Evolutionary conservation across 2,113 vertebrate species (phyloP).

Genomic region (Phylloscopus trochiloides): DNA sequence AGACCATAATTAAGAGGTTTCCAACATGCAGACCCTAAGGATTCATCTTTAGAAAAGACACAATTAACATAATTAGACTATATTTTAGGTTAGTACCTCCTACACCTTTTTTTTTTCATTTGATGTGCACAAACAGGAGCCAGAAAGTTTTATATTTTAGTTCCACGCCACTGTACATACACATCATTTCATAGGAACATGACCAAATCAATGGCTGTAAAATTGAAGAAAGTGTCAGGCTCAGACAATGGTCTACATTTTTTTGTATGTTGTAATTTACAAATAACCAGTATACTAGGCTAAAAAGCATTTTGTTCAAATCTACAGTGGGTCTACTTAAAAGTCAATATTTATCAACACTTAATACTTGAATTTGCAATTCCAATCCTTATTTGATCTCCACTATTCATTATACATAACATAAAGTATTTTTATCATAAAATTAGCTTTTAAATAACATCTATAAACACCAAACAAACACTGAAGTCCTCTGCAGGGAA

Average conservation of each 20-base stretch:
- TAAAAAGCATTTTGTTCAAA: constrained; percentile 30
- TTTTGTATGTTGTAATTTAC: background rate
- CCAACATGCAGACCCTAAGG: background rate
- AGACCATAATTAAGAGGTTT: background rate
- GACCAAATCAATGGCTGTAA: background rate
- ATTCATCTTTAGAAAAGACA: background rate
- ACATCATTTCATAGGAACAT: background rate
- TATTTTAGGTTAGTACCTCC: background rate
- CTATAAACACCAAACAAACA: background rate
- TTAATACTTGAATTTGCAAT: constrained; percentile 37
- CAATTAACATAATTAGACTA: background rate
- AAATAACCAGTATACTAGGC: background rate
- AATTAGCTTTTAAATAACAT: background rate
- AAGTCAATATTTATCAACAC: constrained; percentile 44
- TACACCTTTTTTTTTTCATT: background rate
- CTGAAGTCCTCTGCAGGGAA: background rate
- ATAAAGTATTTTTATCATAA: background rate
- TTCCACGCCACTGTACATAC: background rate
- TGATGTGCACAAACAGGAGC: background rate
- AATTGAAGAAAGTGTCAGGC: background rate
- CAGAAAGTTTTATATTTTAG: background rate
- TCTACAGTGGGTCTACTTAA: background rate
- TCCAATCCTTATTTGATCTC: constrained; percentile 37
- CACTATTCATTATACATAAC: constrained; percentile 3
- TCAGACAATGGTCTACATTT: background rate